These are phyloP conservation scores for Troides helena DNA, from an alignment of 2,888 invertebrate species.

Conservation along the genomic window DNA sequence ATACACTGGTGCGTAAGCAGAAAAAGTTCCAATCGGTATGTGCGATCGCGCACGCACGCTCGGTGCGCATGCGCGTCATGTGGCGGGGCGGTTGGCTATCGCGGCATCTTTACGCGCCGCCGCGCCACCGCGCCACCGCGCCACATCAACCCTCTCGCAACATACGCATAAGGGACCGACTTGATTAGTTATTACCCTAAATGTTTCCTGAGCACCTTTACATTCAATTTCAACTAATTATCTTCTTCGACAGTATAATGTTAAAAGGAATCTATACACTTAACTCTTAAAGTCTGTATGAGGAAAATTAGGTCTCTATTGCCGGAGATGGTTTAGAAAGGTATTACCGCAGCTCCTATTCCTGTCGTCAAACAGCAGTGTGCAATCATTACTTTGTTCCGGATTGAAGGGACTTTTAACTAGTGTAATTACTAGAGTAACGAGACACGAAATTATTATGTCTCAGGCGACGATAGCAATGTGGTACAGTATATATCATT, in stretches of 20 bases:
- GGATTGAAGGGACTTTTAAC: no score
- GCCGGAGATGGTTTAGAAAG: no score
- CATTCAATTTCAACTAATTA: conserved; percentile 19
- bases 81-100: conserved; percentile 68
- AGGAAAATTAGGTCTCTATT: no score
- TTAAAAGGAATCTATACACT: neutral
- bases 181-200: conserved; percentile 47
- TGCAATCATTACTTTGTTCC: no score
- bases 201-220: conserved; percentile 36
- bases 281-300: neutral
- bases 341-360: no score
- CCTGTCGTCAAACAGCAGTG: no score
- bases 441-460: no score
- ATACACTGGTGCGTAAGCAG: conserved; percentile 28
- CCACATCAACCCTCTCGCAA: conserved; percentile 37
- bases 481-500: no score
- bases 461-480: no score
- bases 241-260: neutral
- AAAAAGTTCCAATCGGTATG: conserved; percentile 35
- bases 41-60: conserved; percentile 31
- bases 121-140: conserved; percentile 52
- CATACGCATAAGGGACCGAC: conserved; percentile 37
- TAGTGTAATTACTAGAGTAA: no score
- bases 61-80: conserved; percentile 50
- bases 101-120: conserved; percentile 67